These are phyloP conservation scores for Carcinoscorpius rotundicauda DNA, from an alignment of 1,140 invertebrate genomes.

Conservation along the genomic window DNA sequence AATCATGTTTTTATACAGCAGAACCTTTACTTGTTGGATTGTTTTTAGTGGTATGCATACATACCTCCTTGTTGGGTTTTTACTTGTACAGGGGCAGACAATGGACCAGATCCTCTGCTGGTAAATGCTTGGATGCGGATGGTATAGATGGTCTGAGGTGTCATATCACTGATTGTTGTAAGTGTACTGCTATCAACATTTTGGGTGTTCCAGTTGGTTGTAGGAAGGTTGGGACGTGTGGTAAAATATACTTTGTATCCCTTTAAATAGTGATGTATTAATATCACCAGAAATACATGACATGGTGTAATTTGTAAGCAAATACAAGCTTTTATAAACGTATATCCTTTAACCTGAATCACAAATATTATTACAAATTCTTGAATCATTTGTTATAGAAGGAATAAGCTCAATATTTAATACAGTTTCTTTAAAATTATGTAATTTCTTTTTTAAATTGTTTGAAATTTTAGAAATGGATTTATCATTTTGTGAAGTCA, in stretches of 20 bases:
- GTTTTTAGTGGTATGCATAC: conserved; percentile 6
- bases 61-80: conserved; percentile 87
- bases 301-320: neutral
- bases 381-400: too few relatives aligned
- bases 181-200: conserved; percentile 84
- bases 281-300: neutral
- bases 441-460: too few relatives aligned
- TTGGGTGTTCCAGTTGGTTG: conserved; percentile 82
- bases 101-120: conserved; percentile 75
- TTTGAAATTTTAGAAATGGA: too few relatives aligned
- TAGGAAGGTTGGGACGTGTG: conserved; percentile 64
- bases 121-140: conserved; percentile 84
- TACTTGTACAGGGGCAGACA: conserved; percentile 83
- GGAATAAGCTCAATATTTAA: too few relatives aligned
- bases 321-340: neutral
- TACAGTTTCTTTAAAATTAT: too few relatives aligned
- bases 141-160: conserved; percentile 77
- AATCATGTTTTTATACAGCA: too few relatives aligned
- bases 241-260: conserved; percentile 98
- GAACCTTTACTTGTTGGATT: neutral
- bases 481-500: too few relatives aligned
- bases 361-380: too few relatives aligned
- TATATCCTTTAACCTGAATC: too few relatives aligned
- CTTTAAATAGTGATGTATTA: conserved; percentile 43
- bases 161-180: conserved; percentile 83